A percentile compares a stretch with the other conserved stretches of the same genome.
These are phyloP conservation scores for Chitala chitala DNA, from an alignment of 2,113 vertebrate species.

Conservation along the genomic window DNA sequence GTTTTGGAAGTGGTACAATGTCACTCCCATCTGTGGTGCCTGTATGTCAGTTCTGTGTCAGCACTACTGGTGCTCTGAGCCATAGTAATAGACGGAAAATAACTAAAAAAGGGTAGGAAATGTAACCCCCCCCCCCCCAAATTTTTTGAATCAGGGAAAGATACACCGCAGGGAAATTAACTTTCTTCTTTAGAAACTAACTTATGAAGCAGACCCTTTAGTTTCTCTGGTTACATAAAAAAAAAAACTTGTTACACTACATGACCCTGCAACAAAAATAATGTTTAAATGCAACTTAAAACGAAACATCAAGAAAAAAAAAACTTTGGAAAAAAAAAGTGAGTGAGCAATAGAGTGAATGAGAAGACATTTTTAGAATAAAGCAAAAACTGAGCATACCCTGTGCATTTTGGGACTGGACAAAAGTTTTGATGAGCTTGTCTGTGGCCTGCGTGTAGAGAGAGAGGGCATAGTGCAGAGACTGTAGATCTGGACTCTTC, in stretches of 20 bases:
- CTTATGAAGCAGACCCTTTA: not conserved
- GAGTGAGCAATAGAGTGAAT: not conserved
- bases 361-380: constrained; percentile 2
- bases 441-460: constrained; percentile 97
- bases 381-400: too few relatives aligned
- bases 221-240: not conserved
- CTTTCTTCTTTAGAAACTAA: not conserved
- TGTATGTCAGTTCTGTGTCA: too few relatives aligned
- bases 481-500: constrained; percentile 92
- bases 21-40: too few relatives aligned
- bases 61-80: constrained; percentile 21
- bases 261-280: not conserved
- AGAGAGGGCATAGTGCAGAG: constrained; percentile 89
- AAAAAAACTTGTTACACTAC: not conserved
- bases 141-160: too few relatives aligned
- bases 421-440: constrained; percentile 95
- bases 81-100: not conserved
- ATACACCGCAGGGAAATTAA: not conserved
- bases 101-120: too few relatives aligned
- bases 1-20: too few relatives aligned
- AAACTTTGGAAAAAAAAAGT: not conserved
- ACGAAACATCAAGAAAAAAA: not conserved
- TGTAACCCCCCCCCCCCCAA: too few relatives aligned
- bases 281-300: not conserved
- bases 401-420: constrained; percentile 87